Percentiles rank a stretch among this genome's conserved stretches.
These are phyloP conservation scores for Leucophenga maculata DNA, from an alignment of 2,888 invertebrate species.

Conservation along the genomic window DNA sequence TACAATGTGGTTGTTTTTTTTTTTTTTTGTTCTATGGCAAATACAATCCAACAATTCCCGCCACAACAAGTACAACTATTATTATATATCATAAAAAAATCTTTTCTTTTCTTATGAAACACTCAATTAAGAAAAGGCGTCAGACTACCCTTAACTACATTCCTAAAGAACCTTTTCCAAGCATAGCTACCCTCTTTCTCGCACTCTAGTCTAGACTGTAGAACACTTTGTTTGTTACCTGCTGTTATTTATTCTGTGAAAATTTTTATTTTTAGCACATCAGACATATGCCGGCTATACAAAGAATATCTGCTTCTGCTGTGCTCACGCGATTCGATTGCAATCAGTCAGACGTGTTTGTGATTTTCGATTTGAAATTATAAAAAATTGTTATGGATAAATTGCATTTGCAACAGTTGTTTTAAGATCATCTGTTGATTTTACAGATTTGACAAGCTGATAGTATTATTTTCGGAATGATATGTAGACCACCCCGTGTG, in stretches of 20 bases:
- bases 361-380: no score
- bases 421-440: no score
- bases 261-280: slow-evolving; percentile 5
- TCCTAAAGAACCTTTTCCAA: neutral
- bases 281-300: neutral
- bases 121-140: slow-evolving; percentile 19
- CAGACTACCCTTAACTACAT: neutral
- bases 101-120: slow-evolving; percentile 15
- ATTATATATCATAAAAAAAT: neutral
- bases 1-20: neutral
- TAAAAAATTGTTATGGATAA: no score
- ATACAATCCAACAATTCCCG: neutral
- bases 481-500: no score
- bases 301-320: no score
- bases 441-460: no score
- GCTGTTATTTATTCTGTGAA: neutral
- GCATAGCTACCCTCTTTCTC: neutral
- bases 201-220: neutral
- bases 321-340: no score
- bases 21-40: no score
- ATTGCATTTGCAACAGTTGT: no score
- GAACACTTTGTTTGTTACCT: slow-evolving; percentile 12
- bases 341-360: no score
- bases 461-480: no score
- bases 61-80: neutral